Percentiles rank a stretch among this genome's conserved stretches.
Evolutionary conservation across 1,140 invertebrate species (phyloP).

Genomic region (Thaumatotibia leucotreta): DNA sequence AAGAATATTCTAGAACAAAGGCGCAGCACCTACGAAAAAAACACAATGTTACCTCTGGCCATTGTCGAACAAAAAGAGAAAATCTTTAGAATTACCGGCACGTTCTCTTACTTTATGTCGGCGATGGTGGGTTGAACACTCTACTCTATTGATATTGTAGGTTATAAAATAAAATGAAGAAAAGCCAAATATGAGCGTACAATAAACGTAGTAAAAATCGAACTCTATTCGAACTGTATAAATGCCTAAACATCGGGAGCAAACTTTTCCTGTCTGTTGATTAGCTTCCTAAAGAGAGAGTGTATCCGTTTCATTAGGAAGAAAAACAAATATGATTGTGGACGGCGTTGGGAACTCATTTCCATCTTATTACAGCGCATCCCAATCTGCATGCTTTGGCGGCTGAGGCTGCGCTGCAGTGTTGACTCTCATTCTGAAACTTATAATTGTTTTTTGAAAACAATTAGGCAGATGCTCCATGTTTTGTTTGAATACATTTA

Average conservation of each 20-base stretch:
- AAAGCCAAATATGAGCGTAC: conserved; percentile 6
- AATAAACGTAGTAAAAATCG: background rate
- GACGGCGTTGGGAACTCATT: conserved; percentile 5
- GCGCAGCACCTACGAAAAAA: conserved; percentile 3
- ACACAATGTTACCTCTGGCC: conserved; percentile 5
- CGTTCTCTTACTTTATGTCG: conserved; percentile 22
- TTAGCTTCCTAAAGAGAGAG: background rate
- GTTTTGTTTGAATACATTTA: background rate
- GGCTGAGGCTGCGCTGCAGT: background rate
- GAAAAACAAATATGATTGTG: conserved; percentile 10
- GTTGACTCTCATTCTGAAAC: background rate
- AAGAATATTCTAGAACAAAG: conserved; percentile 10
- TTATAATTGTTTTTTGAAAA: background rate
- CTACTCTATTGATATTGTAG: conserved; percentile 5
- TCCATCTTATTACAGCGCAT: conserved; percentile 13
- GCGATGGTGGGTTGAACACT: conserved; percentile 17
- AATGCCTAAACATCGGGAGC: background rate
- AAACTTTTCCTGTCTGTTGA: background rate
- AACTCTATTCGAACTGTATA: background rate
- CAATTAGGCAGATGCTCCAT: background rate
- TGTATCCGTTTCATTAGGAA: conserved; percentile 7
- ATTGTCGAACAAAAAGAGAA: conserved; percentile 18
- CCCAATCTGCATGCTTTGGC: conserved; percentile 11
- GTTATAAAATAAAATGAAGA: conserved; percentile 4
- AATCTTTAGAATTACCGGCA: conserved; percentile 25